Percentiles rank a stretch among this genome's conserved stretches.
Conservation (phyloP, 2,888 invertebrate genomes). For the Psylliodes chrysocephalus region DNA sequence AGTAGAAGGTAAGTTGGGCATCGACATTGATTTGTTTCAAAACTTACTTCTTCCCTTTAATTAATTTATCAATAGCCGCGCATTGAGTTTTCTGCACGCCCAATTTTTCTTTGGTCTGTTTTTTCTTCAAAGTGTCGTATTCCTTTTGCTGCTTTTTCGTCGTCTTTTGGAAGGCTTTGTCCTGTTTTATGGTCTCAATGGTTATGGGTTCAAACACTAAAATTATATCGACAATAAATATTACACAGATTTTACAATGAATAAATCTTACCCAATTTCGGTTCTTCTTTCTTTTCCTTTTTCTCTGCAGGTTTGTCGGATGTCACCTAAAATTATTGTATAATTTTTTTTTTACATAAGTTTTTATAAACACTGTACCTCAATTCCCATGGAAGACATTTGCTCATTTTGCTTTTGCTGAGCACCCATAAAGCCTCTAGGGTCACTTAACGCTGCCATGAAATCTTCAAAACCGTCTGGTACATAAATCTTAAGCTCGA, state of each 20-base stretch:
- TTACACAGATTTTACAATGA: background rate
- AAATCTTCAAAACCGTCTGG: slow-evolving; percentile 99
- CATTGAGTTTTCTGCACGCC: slow-evolving; percentile 93
- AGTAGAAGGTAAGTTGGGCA: too few species aligned
- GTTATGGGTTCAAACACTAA: slow-evolving; percentile 92
- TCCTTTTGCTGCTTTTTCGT: slow-evolving; percentile 97
- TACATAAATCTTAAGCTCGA: slow-evolving; percentile 99
- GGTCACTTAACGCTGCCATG: slow-evolving; percentile 97
- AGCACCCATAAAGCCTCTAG: slow-evolving; percentile 88
- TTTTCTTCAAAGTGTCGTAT: slow-evolving; percentile 88
- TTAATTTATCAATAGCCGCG: slow-evolving; percentile 89
- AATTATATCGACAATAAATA: slow-evolving; percentile 13
- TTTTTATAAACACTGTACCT: slow-evolving; percentile 61
- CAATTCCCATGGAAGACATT: slow-evolving; percentile 96
- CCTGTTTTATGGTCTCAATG: slow-evolving; percentile 84
- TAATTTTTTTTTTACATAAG: background rate
- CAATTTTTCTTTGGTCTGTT: slow-evolving; percentile 92
- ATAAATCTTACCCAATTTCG: slow-evolving; percentile 72
- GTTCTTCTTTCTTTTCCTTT: slow-evolving; percentile 75
- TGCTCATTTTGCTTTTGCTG: slow-evolving; percentile 89
- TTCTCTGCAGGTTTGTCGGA: slow-evolving; percentile 67
- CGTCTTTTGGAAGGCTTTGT: slow-evolving; percentile 92
- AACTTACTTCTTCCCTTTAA: slow-evolving; percentile 93
- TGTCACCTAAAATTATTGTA: slow-evolving; percentile 37
- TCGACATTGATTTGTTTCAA: too few species aligned